Percentiles rank a stretch among this genome's conserved stretches.
Evolutionary conservation across 2,888 invertebrate genomes (phyloP).

Genomic region (Tipula unca): DNA sequence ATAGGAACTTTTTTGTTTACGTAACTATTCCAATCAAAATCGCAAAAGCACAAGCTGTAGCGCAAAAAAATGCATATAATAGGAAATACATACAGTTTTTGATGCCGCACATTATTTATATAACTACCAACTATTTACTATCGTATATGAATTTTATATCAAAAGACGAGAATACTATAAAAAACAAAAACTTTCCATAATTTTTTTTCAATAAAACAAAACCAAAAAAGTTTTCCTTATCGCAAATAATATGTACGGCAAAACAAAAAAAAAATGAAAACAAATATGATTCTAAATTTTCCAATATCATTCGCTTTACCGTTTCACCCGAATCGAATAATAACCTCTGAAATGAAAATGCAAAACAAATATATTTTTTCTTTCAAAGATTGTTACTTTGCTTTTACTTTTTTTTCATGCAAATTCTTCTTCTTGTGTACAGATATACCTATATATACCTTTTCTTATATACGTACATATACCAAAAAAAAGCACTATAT

Average conservation of each 20-base stretch:
- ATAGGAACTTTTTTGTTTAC: background rate
- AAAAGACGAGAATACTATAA: background rate
- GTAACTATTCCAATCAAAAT: background rate
- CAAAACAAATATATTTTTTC: background rate
- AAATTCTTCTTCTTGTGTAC: slow-evolving; percentile 1
- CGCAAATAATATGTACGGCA: background rate
- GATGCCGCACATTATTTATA: background rate
- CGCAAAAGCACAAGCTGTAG: background rate
- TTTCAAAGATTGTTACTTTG: background rate
- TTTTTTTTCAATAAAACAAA: slow-evolving; percentile 3
- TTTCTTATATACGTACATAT: background rate
- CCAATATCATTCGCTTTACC: background rate
- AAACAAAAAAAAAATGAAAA: background rate
- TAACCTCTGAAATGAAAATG: background rate
- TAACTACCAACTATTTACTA: background rate
- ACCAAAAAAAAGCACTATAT: background rate
- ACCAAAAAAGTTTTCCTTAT: background rate
- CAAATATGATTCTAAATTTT: background rate
- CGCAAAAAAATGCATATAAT: background rate
- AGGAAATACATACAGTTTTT: background rate
- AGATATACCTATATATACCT: background rate
- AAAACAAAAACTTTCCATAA: background rate
- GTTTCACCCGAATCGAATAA: background rate
- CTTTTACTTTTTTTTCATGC: background rate
- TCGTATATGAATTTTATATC: background rate